Evolutionary conservation across 2,113 vertebrate species (phyloP).

Genomic region (Psophia crepitans): DNA sequence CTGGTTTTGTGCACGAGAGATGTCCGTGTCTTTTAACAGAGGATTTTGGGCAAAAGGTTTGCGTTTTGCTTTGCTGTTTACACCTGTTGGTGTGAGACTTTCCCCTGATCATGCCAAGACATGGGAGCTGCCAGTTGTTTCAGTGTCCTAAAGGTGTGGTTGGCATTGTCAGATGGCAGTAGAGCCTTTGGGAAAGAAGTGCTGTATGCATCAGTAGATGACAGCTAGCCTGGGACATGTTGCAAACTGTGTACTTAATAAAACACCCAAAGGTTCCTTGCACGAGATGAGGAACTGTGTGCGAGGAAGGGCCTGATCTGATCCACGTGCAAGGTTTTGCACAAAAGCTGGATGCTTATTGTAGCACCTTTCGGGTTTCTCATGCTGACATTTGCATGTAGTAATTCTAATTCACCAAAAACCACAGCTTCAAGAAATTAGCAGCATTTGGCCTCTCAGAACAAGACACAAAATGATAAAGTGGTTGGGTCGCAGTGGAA

Average conservation of each 20-base stretch:
- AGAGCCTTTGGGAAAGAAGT: neutral
- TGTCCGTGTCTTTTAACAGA: neutral
- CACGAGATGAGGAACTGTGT: neutral
- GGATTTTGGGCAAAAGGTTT: neutral
- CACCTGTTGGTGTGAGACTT: neutral
- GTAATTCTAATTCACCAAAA: neutral
- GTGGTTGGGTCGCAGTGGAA: neutral
- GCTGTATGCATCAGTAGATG: rapidly evolving
- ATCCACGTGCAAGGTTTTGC: neutral
- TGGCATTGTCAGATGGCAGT: neutral
- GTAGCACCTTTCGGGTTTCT: neutral
- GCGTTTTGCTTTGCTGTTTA: neutral
- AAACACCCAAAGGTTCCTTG: neutral
- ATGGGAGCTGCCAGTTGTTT: rapidly evolving
- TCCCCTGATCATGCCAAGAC: neutral
- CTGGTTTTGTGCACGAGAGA: neutral
- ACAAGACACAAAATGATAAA: neutral
- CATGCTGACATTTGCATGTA: neutral
- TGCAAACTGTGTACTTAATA: neutral
- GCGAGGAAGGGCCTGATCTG: neutral
- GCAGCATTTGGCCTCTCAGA: neutral
- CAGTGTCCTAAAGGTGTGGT: neutral
- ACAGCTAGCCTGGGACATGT: neutral
- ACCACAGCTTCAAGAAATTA: neutral
- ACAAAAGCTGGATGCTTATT: neutral